Conservation (phyloP, 1,140 invertebrate genomes). For the Pachypeltis micranthus region DNA sequence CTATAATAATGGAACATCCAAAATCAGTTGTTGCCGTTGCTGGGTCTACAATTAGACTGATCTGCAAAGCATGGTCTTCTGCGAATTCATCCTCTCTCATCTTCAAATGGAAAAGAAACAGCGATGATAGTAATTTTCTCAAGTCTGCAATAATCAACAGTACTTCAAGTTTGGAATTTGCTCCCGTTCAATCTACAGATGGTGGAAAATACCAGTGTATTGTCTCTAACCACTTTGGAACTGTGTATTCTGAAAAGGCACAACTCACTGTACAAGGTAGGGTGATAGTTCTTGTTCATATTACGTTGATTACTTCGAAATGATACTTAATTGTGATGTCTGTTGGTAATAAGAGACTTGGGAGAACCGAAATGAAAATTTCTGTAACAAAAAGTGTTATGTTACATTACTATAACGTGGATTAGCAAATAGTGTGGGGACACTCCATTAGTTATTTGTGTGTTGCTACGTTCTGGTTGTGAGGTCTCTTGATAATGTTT, state of each 20-base stretch:
- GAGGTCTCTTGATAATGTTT: too few relatives aligned
- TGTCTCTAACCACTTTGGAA: constrained; percentile 78
- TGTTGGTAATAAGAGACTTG: too few relatives aligned
- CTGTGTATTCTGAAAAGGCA: constrained; percentile 76
- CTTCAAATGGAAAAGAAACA: constrained; percentile 84
- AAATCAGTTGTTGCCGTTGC: constrained; percentile 67
- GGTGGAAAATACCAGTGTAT: constrained; percentile 88
- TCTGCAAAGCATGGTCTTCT: constrained; percentile 60
- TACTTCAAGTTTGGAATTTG: constrained; percentile 56
- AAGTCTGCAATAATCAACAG: constrained; percentile 18
- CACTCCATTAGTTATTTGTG: too few relatives aligned
- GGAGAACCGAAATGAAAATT: too few relatives aligned
- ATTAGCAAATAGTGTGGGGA: too few relatives aligned
- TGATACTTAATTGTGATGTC: too few relatives aligned
- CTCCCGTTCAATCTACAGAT: constrained; percentile 58
- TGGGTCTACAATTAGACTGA: constrained; percentile 66
- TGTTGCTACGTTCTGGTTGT: too few relatives aligned
- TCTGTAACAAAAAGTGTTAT: too few relatives aligned
- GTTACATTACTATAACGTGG: too few relatives aligned
- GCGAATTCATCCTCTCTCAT: constrained; percentile 46
- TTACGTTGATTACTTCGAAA: too few relatives aligned
- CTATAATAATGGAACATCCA: constrained; percentile 69
- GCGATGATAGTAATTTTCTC: constrained; percentile 49
- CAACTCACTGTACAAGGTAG: constrained; percentile 72
- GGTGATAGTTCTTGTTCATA: too few relatives aligned